Evolutionary conservation across 2,113 vertebrate genomes (phyloP), one percentile per base, ranked within the genome.

Genomic region (Sialia sialis): DNA sequence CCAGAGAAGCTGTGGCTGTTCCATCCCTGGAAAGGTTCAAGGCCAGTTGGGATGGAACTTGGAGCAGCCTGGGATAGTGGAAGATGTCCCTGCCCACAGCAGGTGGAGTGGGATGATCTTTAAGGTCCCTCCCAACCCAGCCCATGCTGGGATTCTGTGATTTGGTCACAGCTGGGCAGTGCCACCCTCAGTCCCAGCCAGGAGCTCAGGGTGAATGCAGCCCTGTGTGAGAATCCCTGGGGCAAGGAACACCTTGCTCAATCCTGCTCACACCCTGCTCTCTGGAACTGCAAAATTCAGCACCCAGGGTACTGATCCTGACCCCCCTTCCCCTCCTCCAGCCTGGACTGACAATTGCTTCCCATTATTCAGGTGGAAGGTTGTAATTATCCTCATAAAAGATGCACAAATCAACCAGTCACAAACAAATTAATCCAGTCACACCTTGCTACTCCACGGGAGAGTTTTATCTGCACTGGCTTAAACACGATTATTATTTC

Each of bases 301-400:
- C 98, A 54, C 94, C 95, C 70, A 98, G 90, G 87, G 98, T 55
- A 4, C 51, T 30, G 62, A 78, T 98, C 98, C 43, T 93, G 69
- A n/a, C 5, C 90, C 69, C 15, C 97, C 44, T 20, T 97, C 97
- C 98, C 98, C 98, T 91, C 97, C 98, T 34, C 96, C 98, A 26
- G 98, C 97, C 76, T 97, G 92, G 64, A 98, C 94, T 48, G 86
- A 96, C 92, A 96, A 97, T 87, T 97, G 96, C 18, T 97, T 96
- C 96, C 98, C 96, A 23, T 95, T 97, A 39, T 91, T 97, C 73
- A 96, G 95, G 59, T 97, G 96, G 96, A 98, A 99, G 87, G 98
- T 97, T 54, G 98, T 98, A 87, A 98, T 94, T 84, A 87, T 91
- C 97, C 98, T 98, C 87, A 23, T 68, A 84, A 97, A 89, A 95